A percentile compares a stretch with the other conserved stretches of the same genome.
These are phyloP conservation scores for Burhinus bistriatus DNA, from an alignment of 2,113 vertebrate species.

Conservation along the genomic window DNA sequence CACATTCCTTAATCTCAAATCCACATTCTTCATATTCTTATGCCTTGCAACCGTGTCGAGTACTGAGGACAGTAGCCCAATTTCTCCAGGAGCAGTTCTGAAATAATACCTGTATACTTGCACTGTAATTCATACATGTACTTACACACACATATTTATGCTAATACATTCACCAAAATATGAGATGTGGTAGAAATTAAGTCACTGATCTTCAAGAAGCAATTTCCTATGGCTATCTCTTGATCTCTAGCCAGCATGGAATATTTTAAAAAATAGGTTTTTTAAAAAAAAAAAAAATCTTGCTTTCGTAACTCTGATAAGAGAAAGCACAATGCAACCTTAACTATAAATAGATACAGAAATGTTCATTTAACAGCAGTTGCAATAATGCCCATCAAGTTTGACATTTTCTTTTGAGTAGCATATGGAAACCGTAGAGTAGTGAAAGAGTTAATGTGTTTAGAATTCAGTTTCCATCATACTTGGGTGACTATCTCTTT, in stretches of 20 bases:
- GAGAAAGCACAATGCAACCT: neutral
- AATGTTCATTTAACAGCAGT: neutral
- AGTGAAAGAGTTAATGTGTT: conserved; percentile 77
- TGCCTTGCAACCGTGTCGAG: neutral
- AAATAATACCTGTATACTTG: neutral
- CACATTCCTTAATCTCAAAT: neutral
- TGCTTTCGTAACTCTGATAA: neutral
- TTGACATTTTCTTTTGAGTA: conserved; percentile 32
- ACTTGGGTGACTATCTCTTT: conserved; percentile 88
- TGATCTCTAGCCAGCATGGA: neutral
- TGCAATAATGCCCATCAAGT: neutral
- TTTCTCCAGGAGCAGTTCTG: neutral
- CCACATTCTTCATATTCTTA: neutral
- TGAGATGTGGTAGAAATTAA: neutral
- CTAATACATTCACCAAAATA: neutral
- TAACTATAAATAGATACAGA: neutral
- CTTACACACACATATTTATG: neutral
- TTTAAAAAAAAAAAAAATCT: neutral
- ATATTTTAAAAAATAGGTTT: neutral
- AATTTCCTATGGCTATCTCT: neutral
- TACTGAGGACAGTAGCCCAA: neutral
- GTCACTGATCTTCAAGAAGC: neutral
- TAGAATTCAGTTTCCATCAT: conserved; percentile 79
- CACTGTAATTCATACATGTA: neutral
- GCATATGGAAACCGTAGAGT: neutral